Evolutionary conservation across 2,797 vertebrate species (phyloP).

Genomic region (Clarias fuscus): DNA sequence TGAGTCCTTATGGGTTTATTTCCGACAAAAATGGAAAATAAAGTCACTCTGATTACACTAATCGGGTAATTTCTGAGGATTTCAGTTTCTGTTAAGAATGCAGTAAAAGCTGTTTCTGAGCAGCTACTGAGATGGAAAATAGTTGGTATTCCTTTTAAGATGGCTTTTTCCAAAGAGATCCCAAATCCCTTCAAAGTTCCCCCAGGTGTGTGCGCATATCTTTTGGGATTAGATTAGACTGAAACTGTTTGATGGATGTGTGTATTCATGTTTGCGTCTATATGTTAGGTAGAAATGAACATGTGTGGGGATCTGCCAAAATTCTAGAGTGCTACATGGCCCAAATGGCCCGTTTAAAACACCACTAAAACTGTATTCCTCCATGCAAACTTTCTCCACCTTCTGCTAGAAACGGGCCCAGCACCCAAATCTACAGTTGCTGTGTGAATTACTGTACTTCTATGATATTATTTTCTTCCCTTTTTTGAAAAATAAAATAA

Average conservation of each 20-base stretch:
- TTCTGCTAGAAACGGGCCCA: conserved; percentile 62
- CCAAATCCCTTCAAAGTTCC: conserved; percentile 67
- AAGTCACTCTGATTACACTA: conserved; percentile 64
- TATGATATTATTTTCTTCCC: conserved; percentile 76
- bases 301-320: conserved; percentile 62
- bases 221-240: conserved; percentile 1
- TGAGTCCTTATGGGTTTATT: conserved; percentile 64
- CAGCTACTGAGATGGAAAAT: conserved; percentile 71
- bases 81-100: conserved; percentile 72
- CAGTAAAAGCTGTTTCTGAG: conserved; percentile 49
- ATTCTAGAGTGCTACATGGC: conserved; percentile 76
- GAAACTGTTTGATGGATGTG: neutral
- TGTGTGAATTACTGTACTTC: conserved; percentile 80
- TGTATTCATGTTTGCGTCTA: conserved; percentile 53
- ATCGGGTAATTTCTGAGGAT: conserved; percentile 68
- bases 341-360: conserved; percentile 62
- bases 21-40: conserved; percentile 80
- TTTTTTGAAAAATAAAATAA: conserved; percentile 85
- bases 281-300: conserved; percentile 42
- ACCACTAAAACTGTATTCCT: conserved; percentile 59
- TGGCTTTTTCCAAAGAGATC: conserved; percentile 83
- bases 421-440: conserved; percentile 86
- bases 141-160: conserved; percentile 75
- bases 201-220: conserved; percentile 47
- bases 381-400: conserved; percentile 63